Base-by-base conservation (phyloP, 1,140 invertebrate genomes). In the Streblospio benedicti region DNA sequence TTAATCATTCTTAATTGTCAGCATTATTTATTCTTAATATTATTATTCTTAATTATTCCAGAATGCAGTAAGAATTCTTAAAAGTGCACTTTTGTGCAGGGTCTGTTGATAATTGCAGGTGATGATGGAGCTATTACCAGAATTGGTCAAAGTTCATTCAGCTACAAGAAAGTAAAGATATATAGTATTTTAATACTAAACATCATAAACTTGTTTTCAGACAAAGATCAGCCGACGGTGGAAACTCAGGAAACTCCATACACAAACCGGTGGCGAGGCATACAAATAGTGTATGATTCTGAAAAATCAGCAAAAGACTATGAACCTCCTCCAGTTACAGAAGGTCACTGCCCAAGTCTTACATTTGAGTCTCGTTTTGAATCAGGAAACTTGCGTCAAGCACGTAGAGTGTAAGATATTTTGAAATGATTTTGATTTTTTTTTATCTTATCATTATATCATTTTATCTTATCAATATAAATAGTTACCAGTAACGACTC, bases 311-410 rank as follows among this genome's bases (percentile, higher is more conserved):
- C 68, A 51, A 62, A 69, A 41, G 72, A 75, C 57, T 63, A 66
- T 45, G 58, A 44, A 20, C 66, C 69, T 1, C 67, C 63, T 6
- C 62, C 68, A 4, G 67, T 71, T 1, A 66, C 68, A 14, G 68
- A 71, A 3, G 69, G 68, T 6, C 72, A 69, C 45, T 71, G 70
- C 64, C 74, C 76, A n/a, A 70, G 57, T 56, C 66, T 78, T 3
- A 57, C 65, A 47, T 78, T 78, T 65, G 76, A 78, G 62, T 78
- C 76, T 23, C 59, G 76, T 31, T 78, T 78, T 71, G 76, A 78
- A 62, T 70, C 68, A 62, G 76, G 75, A 12, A 78, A 78, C 62
- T 59, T 78, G 52, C 67, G 69, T 18, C 73, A 76, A 59, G 76
- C 75, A 3, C 55, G 74, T 25, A 61, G 73, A 68, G 70, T 77